Conservation (phyloP, 2,797 vertebrate species). For the Alcedo atthis region DNA sequence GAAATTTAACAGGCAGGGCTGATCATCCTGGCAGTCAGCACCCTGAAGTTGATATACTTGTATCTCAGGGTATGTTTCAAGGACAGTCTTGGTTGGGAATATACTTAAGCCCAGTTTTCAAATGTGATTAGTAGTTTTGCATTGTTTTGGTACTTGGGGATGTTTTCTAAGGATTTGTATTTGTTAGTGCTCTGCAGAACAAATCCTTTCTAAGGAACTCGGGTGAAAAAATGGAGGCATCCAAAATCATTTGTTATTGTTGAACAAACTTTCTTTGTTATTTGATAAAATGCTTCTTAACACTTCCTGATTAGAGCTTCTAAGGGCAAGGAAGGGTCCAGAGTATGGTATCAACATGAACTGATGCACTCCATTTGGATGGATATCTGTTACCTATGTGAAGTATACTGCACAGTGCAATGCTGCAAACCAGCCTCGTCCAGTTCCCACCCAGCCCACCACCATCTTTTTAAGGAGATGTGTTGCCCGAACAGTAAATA, state of each 20-base stretch:
- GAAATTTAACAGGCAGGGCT: not conserved
- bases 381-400: not conserved
- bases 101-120: not conserved
- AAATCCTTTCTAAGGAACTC: not conserved
- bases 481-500: not conserved
- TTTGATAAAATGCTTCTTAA: slow-evolving; percentile 20
- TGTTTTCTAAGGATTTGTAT: not conserved
- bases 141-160: not conserved
- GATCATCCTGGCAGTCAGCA: not conserved
- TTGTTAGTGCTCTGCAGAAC: not conserved
- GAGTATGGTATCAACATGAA: not conserved
- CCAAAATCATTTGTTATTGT: not conserved
- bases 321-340: not conserved
- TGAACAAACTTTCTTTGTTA: not conserved
- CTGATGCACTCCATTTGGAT: not conserved
- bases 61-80: not conserved
- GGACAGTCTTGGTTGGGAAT: not conserved
- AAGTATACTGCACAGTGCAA: not conserved
- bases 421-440: not conserved
- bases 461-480: not conserved
- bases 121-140: not conserved
- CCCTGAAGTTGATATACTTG: not conserved
- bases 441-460: not conserved
- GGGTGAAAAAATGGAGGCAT: not conserved
- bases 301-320: not conserved